Conservation (phyloP, 2,888 invertebrate species). For the Hecatera dysodea region DNA sequence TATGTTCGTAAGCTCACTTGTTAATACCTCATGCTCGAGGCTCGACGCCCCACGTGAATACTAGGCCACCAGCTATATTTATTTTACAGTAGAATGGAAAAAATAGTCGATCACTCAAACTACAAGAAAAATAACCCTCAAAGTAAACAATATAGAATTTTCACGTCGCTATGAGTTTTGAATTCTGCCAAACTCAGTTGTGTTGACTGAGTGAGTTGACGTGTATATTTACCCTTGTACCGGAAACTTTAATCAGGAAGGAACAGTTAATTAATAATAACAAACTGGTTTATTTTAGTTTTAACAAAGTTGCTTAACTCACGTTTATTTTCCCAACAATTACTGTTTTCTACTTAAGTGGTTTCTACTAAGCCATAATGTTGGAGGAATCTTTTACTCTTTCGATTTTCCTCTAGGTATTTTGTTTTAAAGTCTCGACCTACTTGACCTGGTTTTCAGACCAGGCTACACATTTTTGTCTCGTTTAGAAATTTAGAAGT, state of each 20-base stretch:
- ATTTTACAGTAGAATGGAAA: slow-evolving; percentile 11
- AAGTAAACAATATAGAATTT: slow-evolving; percentile 39
- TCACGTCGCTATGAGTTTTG: slow-evolving; percentile 31
- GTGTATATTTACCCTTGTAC: slow-evolving; percentile 49
- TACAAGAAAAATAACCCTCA: slow-evolving; percentile 27
- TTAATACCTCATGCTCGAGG: slow-evolving; percentile 9
- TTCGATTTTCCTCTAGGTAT: slow-evolving; percentile 20
- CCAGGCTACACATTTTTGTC: slow-evolving; percentile 22
- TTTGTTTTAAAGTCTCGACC: slow-evolving; percentile 12
- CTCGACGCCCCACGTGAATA: not conserved
- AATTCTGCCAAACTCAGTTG: slow-evolving; percentile 41
- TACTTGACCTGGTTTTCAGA: slow-evolving; percentile 38
- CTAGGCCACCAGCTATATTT: not conserved
- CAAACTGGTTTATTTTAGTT: slow-evolving; percentile 56
- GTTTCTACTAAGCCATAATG: slow-evolving; percentile 13
- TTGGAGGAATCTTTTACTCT: slow-evolving; percentile 2
- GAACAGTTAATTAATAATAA: slow-evolving; percentile 66
- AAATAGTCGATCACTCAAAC: slow-evolving; percentile 11
- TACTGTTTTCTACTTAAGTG: slow-evolving; percentile 30
- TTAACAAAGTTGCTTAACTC: slow-evolving; percentile 30
- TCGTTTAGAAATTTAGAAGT: slow-evolving; percentile 15
- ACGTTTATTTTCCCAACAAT: slow-evolving; percentile 41
- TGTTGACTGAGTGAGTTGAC: slow-evolving; percentile 56
- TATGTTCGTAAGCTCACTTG: slow-evolving; percentile 8
- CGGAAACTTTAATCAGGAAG: slow-evolving; percentile 61